Conservation (phyloP, 2,113 vertebrate species). For the Dermatemys mawii region DNA sequence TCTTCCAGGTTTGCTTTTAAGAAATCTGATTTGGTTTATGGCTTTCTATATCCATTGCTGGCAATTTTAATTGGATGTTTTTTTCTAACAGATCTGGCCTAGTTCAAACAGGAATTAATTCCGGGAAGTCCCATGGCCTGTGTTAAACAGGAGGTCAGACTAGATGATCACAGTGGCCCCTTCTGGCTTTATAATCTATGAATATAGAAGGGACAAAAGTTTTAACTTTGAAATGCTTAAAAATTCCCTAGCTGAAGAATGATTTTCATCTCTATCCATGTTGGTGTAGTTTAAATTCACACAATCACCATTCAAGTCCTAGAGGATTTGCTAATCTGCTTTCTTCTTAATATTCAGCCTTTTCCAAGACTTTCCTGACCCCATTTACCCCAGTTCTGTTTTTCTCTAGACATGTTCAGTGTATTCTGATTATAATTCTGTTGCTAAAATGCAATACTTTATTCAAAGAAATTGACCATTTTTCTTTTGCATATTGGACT, state of each 20-base stretch:
- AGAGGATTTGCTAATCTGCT: neutral
- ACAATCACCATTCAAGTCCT: neutral
- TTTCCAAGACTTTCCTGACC: neutral
- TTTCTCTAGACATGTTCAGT: neutral
- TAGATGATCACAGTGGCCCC: neutral
- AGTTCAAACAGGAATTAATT: neutral
- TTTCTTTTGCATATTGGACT: neutral
- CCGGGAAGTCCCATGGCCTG: neutral
- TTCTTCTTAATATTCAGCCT: neutral
- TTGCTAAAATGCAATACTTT: neutral
- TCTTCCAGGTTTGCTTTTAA: neutral
- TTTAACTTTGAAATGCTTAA: neutral
- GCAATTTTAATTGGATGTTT: neutral
- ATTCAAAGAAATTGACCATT: neutral
- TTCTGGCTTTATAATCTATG: neutral
- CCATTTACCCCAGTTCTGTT: neutral
- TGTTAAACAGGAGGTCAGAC: neutral
- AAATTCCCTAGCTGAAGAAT: neutral
- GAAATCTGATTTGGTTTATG: neutral
- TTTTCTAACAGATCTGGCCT: neutral
- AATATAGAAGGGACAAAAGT: neutral
- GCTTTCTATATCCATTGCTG: neutral
- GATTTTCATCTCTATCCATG: neutral
- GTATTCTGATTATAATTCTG: neutral
- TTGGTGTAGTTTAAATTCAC: neutral